Evolutionary conservation across 2,888 invertebrate genomes (phyloP), one percentile per base, ranked within the genome.

Genomic region (Eubasilissa splendida): DNA sequence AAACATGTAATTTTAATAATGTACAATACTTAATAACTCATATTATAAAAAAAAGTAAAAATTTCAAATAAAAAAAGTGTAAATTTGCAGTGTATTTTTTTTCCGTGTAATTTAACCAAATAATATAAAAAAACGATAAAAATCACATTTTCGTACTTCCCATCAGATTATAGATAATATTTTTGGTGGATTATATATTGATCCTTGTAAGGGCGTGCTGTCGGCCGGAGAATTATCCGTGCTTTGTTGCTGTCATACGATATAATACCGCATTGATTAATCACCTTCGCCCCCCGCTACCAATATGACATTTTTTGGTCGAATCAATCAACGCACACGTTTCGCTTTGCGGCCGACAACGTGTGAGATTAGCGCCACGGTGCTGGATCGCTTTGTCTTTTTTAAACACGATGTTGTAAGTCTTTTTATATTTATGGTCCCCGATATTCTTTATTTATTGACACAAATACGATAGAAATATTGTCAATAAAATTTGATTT

Each of bases 121-220:
- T 22, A 22, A 22, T 22, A 22, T 22, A 22, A 22, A 22, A 22
- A 22, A 22, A 22, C 22, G 22, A 7, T 42, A 33, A 63, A 63
- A 33, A 63, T 63, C 63, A 5, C 63, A 33, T 11, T 10, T 10
- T 63, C 42, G 12, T 63, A 63, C 33, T 10, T 11, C 12, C 63
- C 63, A 31, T 63, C 68, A 68, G 68, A 68, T 68, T 68, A 68
- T 50, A 50, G n/a, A 54, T 53, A 50, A 70, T 33, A 53, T 63
- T 22, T 22, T 76, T 53, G 52, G 63, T 65, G 54, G 76, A 76
- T 76, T 65, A 76, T 63, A 76, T 65, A 76, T 76, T 76, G 63
- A 53, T 76, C 71, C 54, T 14, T 71, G 71, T 71, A 31, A 71
- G 71, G 71, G 71, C 54, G 53, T 53, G 71, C 71, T 71, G 71